phyloP scores from a whole-genome alignment of 2,888 invertebrate genomes.

The Andricus curvator region DNA sequence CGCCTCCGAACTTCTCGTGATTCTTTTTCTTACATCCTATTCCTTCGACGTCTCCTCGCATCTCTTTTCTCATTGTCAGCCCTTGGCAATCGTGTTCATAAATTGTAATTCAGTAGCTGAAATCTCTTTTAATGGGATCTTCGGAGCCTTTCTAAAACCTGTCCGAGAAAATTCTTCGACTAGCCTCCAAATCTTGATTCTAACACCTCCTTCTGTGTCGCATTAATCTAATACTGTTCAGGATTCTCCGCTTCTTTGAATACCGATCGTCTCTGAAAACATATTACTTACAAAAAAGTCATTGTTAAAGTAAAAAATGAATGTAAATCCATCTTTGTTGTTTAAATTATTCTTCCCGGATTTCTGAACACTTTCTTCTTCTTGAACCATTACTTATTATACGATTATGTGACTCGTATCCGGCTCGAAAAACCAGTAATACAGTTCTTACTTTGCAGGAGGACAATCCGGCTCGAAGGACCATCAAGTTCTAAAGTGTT shows the following conservation, averaged over 20 bases:
- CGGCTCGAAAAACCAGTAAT: no score
- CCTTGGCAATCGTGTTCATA: constrained; percentile 43
- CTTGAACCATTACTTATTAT: neutral
- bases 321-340: neutral
- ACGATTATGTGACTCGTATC: no score
- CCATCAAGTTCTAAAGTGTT: no score
- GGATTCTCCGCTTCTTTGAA: constrained; percentile 6
- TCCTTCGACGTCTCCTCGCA: constrained; percentile 42
- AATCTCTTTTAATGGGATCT: constrained; percentile 40
- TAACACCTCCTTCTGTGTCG: constrained; percentile 26
- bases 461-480: no score
- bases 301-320: neutral
- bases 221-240: constrained; percentile 32
- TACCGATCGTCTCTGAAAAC: constrained; percentile 10
- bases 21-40: constrained; percentile 40
- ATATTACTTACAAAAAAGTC: neutral
- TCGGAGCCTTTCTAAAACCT: neutral
- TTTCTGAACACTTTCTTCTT: neutral
- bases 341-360: neutral
- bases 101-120: constrained; percentile 44
- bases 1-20: constrained; percentile 68
- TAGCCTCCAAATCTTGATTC: constrained; percentile 24
- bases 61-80: constrained; percentile 44
- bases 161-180: constrained; percentile 18
- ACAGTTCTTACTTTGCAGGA: no score